A percentile compares a stretch with the other conserved stretches of the same genome.
These are phyloP conservation scores for Augochlorella aurata DNA, from an alignment of 2,888 invertebrate genomes.

Conservation along the genomic window DNA sequence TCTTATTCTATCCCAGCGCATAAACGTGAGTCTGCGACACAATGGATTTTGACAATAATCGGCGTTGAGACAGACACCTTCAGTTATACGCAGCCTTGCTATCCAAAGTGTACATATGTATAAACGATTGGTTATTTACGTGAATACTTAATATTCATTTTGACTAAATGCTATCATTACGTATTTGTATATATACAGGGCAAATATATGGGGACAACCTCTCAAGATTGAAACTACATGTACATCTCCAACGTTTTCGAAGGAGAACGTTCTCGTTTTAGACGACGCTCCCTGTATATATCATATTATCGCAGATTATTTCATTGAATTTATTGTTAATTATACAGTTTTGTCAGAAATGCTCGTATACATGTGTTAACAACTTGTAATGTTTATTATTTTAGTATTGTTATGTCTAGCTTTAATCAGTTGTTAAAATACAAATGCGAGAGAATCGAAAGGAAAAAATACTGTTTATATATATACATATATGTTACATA, in stretches of 20 bases:
- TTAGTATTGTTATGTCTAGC: constrained; percentile 73
- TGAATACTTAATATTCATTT: constrained; percentile 75
- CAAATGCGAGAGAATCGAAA: constrained; percentile 32
- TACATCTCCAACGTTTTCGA: background rate
- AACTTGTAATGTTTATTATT: constrained; percentile 73
- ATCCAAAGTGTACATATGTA: constrained; percentile 59
- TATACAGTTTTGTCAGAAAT: constrained; percentile 69
- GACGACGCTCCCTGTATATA: constrained; percentile 57
- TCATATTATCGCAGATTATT: constrained; percentile 60
- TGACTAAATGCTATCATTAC: constrained; percentile 71
- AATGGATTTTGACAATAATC: constrained; percentile 66
- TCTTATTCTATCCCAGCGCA: constrained; percentile 13
- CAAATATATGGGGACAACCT: constrained; percentile 48
- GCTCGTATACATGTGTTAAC: constrained; percentile 73
- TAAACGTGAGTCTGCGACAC: constrained; percentile 22
- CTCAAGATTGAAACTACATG: background rate
- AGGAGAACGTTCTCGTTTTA: background rate
- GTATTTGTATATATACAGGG: constrained; percentile 66
- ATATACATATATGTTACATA: constrained; percentile 53
- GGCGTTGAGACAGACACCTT: constrained; percentile 40
- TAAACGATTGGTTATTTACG: constrained; percentile 59
- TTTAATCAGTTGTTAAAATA: constrained; percentile 71
- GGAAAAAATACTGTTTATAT: constrained; percentile 63
- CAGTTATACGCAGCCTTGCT: constrained; percentile 37
- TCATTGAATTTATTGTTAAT: constrained; percentile 64